Evolutionary conservation across 2,113 vertebrate species (phyloP), one percentile per base, ranked within the genome.

Genomic region (Hippocampus abdominalis): DNA sequence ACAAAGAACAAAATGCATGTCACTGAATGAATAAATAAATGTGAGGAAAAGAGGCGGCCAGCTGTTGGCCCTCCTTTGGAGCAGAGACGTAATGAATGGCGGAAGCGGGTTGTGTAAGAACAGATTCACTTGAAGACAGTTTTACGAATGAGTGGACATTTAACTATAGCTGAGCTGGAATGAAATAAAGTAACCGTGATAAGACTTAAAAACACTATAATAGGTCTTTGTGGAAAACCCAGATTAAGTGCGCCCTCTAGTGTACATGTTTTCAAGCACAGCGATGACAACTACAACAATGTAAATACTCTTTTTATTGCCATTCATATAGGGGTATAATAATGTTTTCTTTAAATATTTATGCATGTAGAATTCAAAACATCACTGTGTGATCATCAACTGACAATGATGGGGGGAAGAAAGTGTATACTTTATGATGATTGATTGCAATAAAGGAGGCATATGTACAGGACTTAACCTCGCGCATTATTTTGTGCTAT

Each of bases 261-360:
- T 82, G 89, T 44, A 54, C 15, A 56, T 13, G 51, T 23, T 27
- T 39, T 21, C 73, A 78, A 75, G n/a, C 70, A 42, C 40, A 77
- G 59, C 61, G 16, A 64, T 44, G 12, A 64, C 40, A 44, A 60
- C 42, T 56, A 56, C 23, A 16, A 62, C 10, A 59, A 51, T 8
- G 62, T 72, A 73, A 65, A 75, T 66, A 66, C 70, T 67, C 48
- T 75, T 81, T 91, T 88, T 91, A 91, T 91, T 91, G 79, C 82
- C 86, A 84, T 66, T 70, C 87, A 87, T 84, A 81, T 84, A 90
- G 75, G 90, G 69, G 78, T 66, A 81, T 79, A 54, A 51, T 64
- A 54, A 62, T 66, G 27, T 73, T 21, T 79, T 66, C 51, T 46
- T 21, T 79, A 61, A 83, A 69, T 51, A 72, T 79, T 77, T 72